These are phyloP conservation scores for Sus scrofa DNA, from an alignment of 2,113 vertebrate species.

Conservation along the genomic window DNA sequence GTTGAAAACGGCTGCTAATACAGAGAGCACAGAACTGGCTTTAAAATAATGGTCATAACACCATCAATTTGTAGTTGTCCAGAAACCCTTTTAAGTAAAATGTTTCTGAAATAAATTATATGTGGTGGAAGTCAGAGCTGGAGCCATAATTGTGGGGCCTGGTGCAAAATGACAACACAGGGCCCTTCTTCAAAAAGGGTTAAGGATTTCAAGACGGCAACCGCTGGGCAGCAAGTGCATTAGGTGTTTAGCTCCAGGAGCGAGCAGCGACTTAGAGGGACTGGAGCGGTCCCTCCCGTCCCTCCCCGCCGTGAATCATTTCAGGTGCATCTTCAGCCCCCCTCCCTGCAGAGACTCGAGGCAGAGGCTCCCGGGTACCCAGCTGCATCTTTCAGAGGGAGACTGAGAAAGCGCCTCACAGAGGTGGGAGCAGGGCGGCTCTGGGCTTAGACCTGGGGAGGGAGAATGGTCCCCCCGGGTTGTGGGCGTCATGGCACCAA, in stretches of 20 bases:
- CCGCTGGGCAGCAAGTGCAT: rapidly evolving
- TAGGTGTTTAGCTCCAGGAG: not conserved
- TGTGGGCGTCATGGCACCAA: not conserved
- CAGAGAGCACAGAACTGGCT: not conserved
- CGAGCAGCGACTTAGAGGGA: not conserved
- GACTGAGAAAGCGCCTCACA: not conserved
- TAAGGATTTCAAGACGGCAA: not conserved
- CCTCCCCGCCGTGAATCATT: not conserved
- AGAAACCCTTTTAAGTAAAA: not conserved
- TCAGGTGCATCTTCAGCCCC: not conserved
- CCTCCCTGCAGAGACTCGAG: not conserved
- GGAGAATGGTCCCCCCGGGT: not conserved
- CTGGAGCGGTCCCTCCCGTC: not conserved
- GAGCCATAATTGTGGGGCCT: not conserved
- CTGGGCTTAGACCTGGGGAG: not conserved
- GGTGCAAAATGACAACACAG: too few species aligned
- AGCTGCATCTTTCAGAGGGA: not conserved
- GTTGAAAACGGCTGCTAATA: not conserved
- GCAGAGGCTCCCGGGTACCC: not conserved
- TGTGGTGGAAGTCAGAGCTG: not conserved
- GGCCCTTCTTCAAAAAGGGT: not conserved
- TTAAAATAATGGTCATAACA: not conserved
- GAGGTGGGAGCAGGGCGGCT: not conserved
- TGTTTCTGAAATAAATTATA: not conserved
- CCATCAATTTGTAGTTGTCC: not conserved